Conservation (phyloP, 2,797 vertebrate species). For the Valencia hispanica region DNA sequence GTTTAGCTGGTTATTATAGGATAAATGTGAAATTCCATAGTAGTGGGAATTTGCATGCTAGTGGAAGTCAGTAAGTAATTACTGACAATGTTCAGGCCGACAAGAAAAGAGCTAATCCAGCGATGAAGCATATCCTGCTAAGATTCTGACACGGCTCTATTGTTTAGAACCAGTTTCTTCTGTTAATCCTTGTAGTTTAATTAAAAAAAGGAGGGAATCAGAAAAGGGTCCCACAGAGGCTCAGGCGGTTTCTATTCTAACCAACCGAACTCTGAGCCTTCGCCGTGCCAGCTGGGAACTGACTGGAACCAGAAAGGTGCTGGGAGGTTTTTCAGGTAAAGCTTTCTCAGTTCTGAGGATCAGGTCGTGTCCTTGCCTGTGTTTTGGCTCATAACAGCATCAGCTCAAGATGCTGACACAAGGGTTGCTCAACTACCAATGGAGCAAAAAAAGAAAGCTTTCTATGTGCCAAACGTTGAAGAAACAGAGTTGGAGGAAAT, state of each 20-base stretch:
- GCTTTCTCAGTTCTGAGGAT: slow-evolving; percentile 14
- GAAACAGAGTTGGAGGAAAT: not conserved
- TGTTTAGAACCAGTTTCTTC: slow-evolving; percentile 57
- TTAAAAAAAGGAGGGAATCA: slow-evolving; percentile 41
- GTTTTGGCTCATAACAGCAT: slow-evolving; percentile 48
- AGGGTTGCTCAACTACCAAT: slow-evolving; percentile 52
- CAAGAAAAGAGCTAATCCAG: slow-evolving; percentile 62
- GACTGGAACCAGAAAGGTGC: slow-evolving; percentile 18
- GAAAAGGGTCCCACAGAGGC: slow-evolving; percentile 6
- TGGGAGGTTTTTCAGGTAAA: slow-evolving; percentile 37
- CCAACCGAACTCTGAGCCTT: slow-evolving; percentile 8
- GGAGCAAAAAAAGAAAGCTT: slow-evolving; percentile 23
- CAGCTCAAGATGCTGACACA: slow-evolving; percentile 32
- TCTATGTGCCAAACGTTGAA: not conserved
- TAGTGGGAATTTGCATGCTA: slow-evolving; percentile 58
- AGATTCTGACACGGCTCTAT: slow-evolving; percentile 51
- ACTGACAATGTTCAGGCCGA: slow-evolving; percentile 52
- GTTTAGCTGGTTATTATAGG: slow-evolving; percentile 64
- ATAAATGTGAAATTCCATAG: slow-evolving; percentile 63
- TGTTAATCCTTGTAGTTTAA: slow-evolving; percentile 60
- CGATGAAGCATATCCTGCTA: slow-evolving; percentile 42
- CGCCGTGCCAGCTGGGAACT: slow-evolving; percentile 8
- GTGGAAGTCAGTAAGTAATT: slow-evolving; percentile 65
- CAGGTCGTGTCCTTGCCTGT: slow-evolving; percentile 21
- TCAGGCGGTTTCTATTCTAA: slow-evolving; percentile 11